Percentiles rank a stretch among this genome's conserved stretches.
Conservation (phyloP, 2,797 vertebrate species). For the Scolopax bukidnonensis region DNA sequence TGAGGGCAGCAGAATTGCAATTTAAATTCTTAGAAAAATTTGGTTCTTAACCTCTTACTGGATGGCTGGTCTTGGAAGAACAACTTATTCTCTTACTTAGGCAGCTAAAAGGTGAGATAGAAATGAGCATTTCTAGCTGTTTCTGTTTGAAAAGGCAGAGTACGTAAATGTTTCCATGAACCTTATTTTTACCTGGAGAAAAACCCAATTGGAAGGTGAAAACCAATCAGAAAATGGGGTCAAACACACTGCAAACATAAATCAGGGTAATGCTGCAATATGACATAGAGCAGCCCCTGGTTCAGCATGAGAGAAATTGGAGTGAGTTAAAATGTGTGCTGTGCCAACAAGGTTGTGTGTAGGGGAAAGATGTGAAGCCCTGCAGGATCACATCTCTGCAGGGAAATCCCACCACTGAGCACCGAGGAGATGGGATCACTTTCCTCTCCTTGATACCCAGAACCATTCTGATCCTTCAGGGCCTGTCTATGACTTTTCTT, state of each 20-base stretch:
- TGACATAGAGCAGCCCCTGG: background rate
- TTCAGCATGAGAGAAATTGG: background rate
- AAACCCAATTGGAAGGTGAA: background rate
- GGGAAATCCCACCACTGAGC: background rate
- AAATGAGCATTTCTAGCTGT: background rate
- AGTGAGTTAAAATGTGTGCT: background rate
- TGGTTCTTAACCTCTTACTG: background rate
- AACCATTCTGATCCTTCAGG: background rate
- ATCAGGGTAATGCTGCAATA: background rate
- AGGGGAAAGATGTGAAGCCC: background rate
- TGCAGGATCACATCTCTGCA: background rate
- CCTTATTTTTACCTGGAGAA: background rate
- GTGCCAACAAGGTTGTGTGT: rapidly evolving
- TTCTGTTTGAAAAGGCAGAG: background rate
- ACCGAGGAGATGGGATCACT: background rate
- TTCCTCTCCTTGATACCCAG: background rate
- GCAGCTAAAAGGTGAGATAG: background rate
- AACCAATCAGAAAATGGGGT: background rate
- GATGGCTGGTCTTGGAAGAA: background rate
- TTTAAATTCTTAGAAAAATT: conserved; percentile 12
- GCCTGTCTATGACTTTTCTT: background rate
- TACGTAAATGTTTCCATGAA: background rate
- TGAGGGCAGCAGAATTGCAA: background rate
- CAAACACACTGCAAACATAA: background rate
- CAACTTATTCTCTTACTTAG: background rate